Evolutionary conservation across 1,140 invertebrate genomes (phyloP).

Genomic region (Diprion similis): DNA sequence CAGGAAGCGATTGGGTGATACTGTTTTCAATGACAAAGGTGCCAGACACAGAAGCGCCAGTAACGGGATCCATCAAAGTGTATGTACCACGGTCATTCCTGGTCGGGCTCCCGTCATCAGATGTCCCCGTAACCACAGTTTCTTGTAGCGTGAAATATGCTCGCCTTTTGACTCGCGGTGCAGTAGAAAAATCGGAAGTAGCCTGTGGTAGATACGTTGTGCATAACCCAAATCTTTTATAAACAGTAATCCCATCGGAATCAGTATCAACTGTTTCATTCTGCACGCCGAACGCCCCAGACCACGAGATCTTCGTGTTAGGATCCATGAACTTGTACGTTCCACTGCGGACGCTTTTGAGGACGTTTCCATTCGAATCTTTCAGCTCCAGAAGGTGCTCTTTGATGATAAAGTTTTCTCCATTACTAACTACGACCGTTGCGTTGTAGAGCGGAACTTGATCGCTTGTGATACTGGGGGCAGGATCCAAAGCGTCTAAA

Average conservation of each 20-base stretch:
- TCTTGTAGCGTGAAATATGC: neutral
- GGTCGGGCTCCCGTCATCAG: neutral
- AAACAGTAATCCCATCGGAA: neutral
- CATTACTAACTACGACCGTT: neutral
- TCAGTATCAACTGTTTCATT: neutral
- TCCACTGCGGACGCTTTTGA: neutral
- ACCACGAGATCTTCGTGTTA: neutral
- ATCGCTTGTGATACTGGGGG: no score
- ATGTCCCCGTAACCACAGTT: neutral
- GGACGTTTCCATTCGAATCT: neutral
- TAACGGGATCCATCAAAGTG: neutral
- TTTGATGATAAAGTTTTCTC: constrained; percentile 1
- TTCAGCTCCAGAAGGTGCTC: neutral
- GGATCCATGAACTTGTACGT: neutral
- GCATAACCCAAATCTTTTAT: neutral
- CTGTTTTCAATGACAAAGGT: neutral
- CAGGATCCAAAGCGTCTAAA: neutral
- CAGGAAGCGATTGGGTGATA: neutral
- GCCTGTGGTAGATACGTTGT: neutral
- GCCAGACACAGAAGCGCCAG: neutral
- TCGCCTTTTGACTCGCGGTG: neutral
- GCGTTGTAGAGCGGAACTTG: no score
- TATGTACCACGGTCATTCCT: neutral
- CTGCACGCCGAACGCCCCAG: neutral
- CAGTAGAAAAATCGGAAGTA: neutral